A percentile compares a stretch with the other conserved stretches of the same genome.
phyloP scores from a whole-genome alignment of 2,888 invertebrate species.

The Mimas tiliae region DNA sequence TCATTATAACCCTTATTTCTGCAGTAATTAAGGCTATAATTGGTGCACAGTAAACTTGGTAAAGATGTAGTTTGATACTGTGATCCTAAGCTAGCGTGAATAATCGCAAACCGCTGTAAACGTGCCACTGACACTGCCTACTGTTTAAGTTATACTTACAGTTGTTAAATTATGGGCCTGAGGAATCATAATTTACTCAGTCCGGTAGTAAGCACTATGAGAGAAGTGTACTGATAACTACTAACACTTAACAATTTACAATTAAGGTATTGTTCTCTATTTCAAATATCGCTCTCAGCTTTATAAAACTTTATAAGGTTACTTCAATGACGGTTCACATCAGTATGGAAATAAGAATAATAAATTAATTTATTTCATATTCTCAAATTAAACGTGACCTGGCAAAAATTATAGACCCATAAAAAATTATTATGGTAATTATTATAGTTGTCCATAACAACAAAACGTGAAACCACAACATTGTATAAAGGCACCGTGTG shows the following conservation, averaged over 20 bases:
- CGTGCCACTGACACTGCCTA: constrained; percentile 58
- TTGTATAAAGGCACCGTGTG: background rate
- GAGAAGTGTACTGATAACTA: background rate
- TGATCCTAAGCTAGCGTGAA: constrained; percentile 70
- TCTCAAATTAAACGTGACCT: background rate
- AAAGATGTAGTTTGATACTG: constrained; percentile 35
- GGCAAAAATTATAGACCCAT: too few species aligned
- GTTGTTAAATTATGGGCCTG: constrained; percentile 40
- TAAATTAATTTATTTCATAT: background rate
- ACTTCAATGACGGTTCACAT: background rate
- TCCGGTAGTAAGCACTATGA: background rate
- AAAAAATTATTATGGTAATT: background rate
- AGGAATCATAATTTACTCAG: constrained; percentile 15
- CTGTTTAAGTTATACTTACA: constrained; percentile 51
- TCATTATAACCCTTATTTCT: constrained; percentile 35
- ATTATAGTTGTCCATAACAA: background rate
- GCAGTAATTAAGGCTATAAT: constrained; percentile 25
- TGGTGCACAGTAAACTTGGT: constrained; percentile 26
- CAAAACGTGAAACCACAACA: background rate
- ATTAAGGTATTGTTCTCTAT: background rate
- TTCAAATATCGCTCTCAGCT: background rate
- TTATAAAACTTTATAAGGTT: too few species aligned
- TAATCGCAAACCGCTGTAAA: constrained; percentile 67
- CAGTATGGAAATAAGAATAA: background rate
- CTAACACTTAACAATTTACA: background rate